Evolutionary conservation across 1,140 invertebrate species (phyloP).

Genomic region (Zophobas atratus): DNA sequence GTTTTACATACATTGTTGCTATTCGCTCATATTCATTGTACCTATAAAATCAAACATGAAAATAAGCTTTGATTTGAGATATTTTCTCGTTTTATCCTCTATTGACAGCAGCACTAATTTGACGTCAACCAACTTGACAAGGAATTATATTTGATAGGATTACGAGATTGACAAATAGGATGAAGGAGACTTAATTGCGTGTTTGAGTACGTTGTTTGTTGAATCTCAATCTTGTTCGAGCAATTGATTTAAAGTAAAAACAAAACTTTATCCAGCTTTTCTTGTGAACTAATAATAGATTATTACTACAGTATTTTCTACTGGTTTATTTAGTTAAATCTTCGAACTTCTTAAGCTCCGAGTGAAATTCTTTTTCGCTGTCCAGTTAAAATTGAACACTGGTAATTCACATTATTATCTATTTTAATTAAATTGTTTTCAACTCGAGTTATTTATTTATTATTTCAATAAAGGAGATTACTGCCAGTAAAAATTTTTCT

Average conservation of each 20-base stretch:
- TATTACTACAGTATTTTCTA: neutral
- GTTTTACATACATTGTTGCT: neutral
- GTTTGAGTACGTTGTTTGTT: slow-evolving; percentile 56
- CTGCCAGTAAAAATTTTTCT: no score
- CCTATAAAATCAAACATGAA: slow-evolving; percentile 16
- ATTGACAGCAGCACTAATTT: slow-evolving; percentile 60
- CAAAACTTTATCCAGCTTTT: neutral
- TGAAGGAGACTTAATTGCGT: slow-evolving; percentile 60
- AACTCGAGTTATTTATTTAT: no score
- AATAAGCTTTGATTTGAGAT: slow-evolving; percentile 36
- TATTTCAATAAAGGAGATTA: no score
- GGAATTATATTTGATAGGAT: slow-evolving; percentile 64
- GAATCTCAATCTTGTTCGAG: slow-evolving; percentile 47
- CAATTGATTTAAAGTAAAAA: slow-evolving; percentile 51
- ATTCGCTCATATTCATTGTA: neutral
- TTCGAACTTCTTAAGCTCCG: no score
- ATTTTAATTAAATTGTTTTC: no score
- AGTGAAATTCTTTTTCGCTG: no score
- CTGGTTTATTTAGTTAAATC: neutral
- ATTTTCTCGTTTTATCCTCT: slow-evolving; percentile 36
- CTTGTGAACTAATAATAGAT: no score
- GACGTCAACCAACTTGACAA: slow-evolving; percentile 59
- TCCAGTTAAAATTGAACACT: no score
- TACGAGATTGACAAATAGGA: slow-evolving; percentile 64
- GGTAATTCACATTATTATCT: no score